These are phyloP conservation scores for Epistrophella euchroma DNA, from an alignment of 2,888 invertebrate species.

Conservation along the genomic window DNA sequence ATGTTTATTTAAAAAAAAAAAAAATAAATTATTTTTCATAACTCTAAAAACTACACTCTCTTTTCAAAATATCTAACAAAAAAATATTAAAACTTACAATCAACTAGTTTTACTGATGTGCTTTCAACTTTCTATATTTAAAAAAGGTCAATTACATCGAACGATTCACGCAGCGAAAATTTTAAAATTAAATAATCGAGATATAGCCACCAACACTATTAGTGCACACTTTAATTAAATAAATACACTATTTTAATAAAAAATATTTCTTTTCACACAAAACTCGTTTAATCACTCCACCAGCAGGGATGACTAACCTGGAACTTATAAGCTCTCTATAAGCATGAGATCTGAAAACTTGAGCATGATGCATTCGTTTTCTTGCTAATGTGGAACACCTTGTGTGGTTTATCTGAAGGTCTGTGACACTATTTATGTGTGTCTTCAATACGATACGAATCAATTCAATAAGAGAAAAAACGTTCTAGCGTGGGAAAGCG, in stretches of 20 bases:
- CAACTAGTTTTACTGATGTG: too few relatives aligned
- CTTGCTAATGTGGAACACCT: conserved; percentile 27
- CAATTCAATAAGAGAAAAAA: conserved; percentile 8
- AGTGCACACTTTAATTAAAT: background rate
- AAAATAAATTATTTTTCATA: too few relatives aligned
- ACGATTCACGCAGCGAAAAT: background rate
- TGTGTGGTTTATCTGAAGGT: conserved; percentile 39
- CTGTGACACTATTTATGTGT: conserved; percentile 40
- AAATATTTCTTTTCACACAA: background rate
- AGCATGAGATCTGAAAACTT: conserved; percentile 5
- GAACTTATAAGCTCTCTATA: conserved; percentile 18
- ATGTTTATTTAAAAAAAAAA: too few relatives aligned
- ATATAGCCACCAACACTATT: background rate
- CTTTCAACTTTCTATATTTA: conserved; percentile 19
- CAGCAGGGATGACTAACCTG: conserved; percentile 36
- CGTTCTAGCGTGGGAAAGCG: conserved; percentile 59
- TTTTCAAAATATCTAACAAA: too few relatives aligned
- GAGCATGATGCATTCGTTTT: conserved; percentile 1
- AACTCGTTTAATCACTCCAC: conserved; percentile 21
- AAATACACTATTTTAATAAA: background rate
- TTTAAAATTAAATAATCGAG: conserved; percentile 6
- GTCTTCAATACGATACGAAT: background rate
- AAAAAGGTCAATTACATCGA: conserved; percentile 32
- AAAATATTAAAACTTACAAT: too few relatives aligned
- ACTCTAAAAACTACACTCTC: too few relatives aligned